These are phyloP conservation scores for Nemapogon koenigi DNA, from an alignment of 2,888 invertebrate genomes.

Conservation along the genomic window DNA sequence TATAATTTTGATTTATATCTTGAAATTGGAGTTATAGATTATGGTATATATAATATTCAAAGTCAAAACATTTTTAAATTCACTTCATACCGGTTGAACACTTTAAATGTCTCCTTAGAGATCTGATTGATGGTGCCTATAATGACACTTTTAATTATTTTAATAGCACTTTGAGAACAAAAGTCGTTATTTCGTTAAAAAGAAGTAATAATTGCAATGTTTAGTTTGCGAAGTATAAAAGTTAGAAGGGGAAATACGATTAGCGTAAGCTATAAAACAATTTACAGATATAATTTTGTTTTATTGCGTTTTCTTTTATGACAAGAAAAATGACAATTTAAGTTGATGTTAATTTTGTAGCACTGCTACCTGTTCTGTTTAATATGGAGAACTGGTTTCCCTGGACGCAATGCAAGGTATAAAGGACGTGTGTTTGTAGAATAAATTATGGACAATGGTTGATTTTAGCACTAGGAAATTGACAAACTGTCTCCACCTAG, in stretches of 20 bases:
- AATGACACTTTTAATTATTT: constrained; percentile 64
- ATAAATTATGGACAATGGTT: no score
- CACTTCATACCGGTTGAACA: constrained; percentile 35
- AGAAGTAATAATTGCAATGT: constrained; percentile 36
- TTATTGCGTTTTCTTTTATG: constrained; percentile 8
- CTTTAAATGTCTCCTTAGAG: constrained; percentile 54
- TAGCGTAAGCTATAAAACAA: constrained; percentile 3
- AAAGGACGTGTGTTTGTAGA: no score
- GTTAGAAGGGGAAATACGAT: constrained; percentile 9
- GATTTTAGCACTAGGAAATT: no score
- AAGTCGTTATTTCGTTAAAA: constrained; percentile 59
- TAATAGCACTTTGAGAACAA: constrained; percentile 45
- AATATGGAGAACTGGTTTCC: no score
- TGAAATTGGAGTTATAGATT: neutral
- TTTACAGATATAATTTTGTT: constrained; percentile 5
- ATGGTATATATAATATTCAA: neutral
- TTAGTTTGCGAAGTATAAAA: constrained; percentile 7
- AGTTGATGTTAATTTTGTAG: no score
- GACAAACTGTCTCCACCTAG: no score
- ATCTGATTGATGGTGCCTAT: constrained; percentile 55
- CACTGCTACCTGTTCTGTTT: no score
- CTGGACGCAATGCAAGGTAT: no score
- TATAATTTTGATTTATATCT: no score
- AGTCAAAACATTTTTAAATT: neutral
- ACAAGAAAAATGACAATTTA: constrained; percentile 3